Evolutionary conservation across 2,113 vertebrate species (phyloP), one percentile per base, ranked within the genome.

Genomic region (Romanogobio albipinnatus): DNA sequence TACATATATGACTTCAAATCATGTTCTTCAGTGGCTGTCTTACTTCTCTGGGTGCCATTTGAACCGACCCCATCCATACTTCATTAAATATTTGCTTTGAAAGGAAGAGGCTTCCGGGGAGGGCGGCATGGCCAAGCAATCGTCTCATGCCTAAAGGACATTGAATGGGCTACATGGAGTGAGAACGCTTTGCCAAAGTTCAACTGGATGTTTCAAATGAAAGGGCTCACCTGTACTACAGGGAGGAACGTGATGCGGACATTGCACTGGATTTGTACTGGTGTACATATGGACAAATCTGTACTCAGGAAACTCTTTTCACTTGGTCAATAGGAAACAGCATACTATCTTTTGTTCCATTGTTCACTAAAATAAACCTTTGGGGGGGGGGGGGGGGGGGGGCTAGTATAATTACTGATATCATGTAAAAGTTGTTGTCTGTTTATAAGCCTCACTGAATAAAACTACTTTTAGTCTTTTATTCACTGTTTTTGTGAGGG

Each of bases 201-300:
- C 64, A 39, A 8, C 64, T 58, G 64, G 19, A 71, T 81, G 43
- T 45, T 56, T 22, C 49, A 36, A 26, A 9, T 15, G 64, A 76
- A 68, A 83, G 66, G 80, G 73, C 59, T 51, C 22, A 10, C 9
- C 61, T 71, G 9, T 26, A 39, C 45, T 84, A 61, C 47, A 77
- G 39, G 22, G 36, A 36, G 68, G 17, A 56, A 64, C 3, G 59
- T 68, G 62, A 79, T n/a, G 11, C 47, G 45, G 49, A 66, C 49
- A 1, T 61, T 82, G 64, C 81, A 71, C 81, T 82, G 66, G 66
- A 82, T 73, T 58, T 71, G 79, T 53, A 81, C 58, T 80, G 61
- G 26, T 51, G 61, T 81, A 68, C 61, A 36, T 68, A 68, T 68
- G 61, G 79, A 68, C 81, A 82, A 82, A 71, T 58, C 22, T 82